phyloP scores from a whole-genome alignment of 2,113 vertebrate species.

The Dicrurus megarhynchus region DNA sequence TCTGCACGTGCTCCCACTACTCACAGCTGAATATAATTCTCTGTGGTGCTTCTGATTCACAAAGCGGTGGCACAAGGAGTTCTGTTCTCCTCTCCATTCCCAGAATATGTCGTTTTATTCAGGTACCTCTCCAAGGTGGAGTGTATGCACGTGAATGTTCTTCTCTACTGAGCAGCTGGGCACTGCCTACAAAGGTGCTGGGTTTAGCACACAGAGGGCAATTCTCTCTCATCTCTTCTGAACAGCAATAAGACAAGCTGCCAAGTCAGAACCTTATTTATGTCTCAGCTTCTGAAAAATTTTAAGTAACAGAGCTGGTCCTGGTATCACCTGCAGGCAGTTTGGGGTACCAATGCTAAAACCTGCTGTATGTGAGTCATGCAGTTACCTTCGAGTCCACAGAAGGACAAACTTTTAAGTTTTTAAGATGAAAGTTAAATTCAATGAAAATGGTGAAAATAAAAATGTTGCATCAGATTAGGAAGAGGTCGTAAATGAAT shows the following conservation, averaged over 20 bases:
- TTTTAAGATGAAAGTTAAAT: neutral
- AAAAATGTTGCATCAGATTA: neutral
- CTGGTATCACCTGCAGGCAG: neutral
- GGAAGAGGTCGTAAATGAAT: neutral
- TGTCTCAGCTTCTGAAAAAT: neutral
- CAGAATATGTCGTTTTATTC: neutral
- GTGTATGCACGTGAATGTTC: accelerated
- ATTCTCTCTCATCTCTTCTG: neutral
- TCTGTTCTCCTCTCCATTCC: neutral
- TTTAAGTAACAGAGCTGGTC: neutral
- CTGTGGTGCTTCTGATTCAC: neutral
- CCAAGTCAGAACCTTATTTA: neutral
- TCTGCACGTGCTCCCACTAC: neutral
- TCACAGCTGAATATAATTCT: neutral
- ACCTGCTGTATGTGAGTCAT: neutral
- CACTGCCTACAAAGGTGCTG: neutral
- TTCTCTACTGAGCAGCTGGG: neutral
- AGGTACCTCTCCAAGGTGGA: neutral
- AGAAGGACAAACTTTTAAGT: neutral
- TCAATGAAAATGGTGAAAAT: neutral
- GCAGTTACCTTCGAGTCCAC: neutral
- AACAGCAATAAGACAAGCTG: neutral
- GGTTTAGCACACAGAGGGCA: neutral
- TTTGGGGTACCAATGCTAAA: neutral
- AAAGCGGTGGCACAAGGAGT: neutral